phyloP scores from a whole-genome alignment of 2,888 invertebrate species.

The Beris chalybata region DNA sequence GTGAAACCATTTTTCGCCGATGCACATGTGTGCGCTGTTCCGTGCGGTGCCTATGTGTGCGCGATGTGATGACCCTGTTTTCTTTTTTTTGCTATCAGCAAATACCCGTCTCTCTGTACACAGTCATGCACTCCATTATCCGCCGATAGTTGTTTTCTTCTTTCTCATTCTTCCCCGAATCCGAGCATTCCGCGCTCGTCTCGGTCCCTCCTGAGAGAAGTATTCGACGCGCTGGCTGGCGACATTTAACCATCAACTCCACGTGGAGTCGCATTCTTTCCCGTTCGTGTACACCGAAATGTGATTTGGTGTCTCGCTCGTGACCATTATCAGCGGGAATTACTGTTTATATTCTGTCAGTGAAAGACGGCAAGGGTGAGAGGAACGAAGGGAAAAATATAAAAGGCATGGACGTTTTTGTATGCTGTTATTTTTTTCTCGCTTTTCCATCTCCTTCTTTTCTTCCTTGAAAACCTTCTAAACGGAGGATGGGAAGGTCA shows the following conservation, averaged over 20 bases:
- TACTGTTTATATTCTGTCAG: conserved; percentile 11
- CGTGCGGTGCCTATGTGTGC: too few relatives aligned
- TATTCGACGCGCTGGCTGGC: not conserved
- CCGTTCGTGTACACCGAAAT: not conserved
- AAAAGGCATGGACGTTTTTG: conserved; percentile 22
- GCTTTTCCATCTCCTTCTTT: not conserved
- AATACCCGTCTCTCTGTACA: too few relatives aligned
- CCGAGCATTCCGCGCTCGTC: too few relatives aligned
- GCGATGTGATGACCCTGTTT: too few relatives aligned
- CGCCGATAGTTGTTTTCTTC: too few relatives aligned
- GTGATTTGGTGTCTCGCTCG: conserved; percentile 4
- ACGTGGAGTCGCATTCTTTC: conserved; percentile 19
- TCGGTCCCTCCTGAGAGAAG: too few relatives aligned
- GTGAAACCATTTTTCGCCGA: too few relatives aligned
- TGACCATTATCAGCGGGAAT: conserved; percentile 25
- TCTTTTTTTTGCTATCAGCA: too few relatives aligned
- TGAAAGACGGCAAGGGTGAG: not conserved
- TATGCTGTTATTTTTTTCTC: conserved; percentile 16
- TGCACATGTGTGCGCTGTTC: too few relatives aligned
- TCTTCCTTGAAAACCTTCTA: conserved; percentile 4
- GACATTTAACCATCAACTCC: conserved; percentile 21
- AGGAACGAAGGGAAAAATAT: conserved; percentile 16
- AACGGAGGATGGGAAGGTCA: conserved; percentile 13
- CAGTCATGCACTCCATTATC: too few relatives aligned
- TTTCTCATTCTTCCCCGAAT: too few relatives aligned